phyloP scores from a whole-genome alignment of 2,888 invertebrate species.

The Hemithea aestivaria region DNA sequence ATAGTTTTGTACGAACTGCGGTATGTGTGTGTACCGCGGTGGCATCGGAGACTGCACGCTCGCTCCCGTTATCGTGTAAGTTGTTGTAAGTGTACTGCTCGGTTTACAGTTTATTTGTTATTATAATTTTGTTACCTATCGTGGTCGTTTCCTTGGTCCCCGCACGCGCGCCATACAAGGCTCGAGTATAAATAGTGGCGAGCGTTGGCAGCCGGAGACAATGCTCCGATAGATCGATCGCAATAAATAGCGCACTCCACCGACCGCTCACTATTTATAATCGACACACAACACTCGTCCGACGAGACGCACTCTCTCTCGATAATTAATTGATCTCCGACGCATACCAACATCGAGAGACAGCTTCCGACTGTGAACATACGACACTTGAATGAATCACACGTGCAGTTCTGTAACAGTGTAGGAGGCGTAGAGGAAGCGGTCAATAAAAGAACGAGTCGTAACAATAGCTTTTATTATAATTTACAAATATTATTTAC shows the following conservation, averaged over 20 bases:
- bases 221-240: slow-evolving; percentile 10
- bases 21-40: slow-evolving; percentile 32
- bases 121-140: slow-evolving; percentile 32
- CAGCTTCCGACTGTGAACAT: too few species aligned
- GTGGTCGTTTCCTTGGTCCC: slow-evolving; percentile 7
- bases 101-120: slow-evolving; percentile 21
- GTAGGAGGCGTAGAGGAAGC: too few species aligned
- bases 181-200: slow-evolving; percentile 1
- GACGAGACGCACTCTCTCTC: too few species aligned
- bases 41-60: slow-evolving; percentile 16
- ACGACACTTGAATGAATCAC: too few species aligned
- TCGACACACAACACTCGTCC: too few species aligned
- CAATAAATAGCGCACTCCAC: slow-evolving; percentile 11
- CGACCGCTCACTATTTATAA: slow-evolving; percentile 16
- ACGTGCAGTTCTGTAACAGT: too few species aligned
- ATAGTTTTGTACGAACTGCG: too few species aligned
- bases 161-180: slow-evolving; percentile 1
- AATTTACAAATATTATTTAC: slow-evolving; percentile 16
- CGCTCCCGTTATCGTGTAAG: slow-evolving; percentile 36
- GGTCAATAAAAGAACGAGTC: background rate
- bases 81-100: slow-evolving; percentile 41
- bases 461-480: slow-evolving; percentile 9
- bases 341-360: too few species aligned
- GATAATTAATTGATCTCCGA: too few species aligned
- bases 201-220: slow-evolving; percentile 3